Percentiles rank a stretch among this genome's conserved stretches.
phyloP scores from a whole-genome alignment of 2,888 invertebrate species.

The Drosophila nr. perissopoda region DNA sequence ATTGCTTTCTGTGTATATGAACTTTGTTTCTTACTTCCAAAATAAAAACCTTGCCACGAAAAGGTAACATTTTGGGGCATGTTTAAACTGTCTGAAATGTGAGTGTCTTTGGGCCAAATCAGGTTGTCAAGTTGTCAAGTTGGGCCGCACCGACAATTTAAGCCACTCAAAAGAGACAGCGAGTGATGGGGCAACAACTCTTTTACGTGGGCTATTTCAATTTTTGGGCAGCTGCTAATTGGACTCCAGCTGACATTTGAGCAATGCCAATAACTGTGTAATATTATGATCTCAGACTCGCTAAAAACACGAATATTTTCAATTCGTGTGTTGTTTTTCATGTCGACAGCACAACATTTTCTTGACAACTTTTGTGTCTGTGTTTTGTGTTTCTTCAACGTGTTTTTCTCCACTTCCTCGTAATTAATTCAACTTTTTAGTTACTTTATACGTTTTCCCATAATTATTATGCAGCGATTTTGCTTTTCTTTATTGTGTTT shows the following conservation, averaged over 20 bases:
- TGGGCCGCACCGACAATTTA: constrained; percentile 37
- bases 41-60: neutral
- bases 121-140: constrained; percentile 42
- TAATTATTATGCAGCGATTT: constrained; percentile 73
- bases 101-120: constrained; percentile 18
- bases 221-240: constrained; percentile 37
- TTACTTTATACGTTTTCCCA: constrained; percentile 65
- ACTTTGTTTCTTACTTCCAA: neutral
- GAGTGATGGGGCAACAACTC: neutral
- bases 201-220: constrained; percentile 15
- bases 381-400: neutral
- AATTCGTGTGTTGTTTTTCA: neutral
- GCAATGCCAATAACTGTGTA: constrained; percentile 31
- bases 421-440: constrained; percentile 71
- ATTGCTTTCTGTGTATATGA: neutral
- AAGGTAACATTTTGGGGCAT: constrained; percentile 1
- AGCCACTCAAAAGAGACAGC: constrained; percentile 28
- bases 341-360: constrained; percentile 9
- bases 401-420: constrained; percentile 47
- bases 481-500: constrained; percentile 13
- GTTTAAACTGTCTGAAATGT: constrained; percentile 10
- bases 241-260: constrained; percentile 38
- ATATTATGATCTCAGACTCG: constrained; percentile 4
- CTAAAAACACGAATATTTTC: constrained; percentile 1
- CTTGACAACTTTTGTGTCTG: constrained; percentile 26